Evolutionary conservation across 2,797 vertebrate species (phyloP).

Genomic region (Lacerta agilis): DNA sequence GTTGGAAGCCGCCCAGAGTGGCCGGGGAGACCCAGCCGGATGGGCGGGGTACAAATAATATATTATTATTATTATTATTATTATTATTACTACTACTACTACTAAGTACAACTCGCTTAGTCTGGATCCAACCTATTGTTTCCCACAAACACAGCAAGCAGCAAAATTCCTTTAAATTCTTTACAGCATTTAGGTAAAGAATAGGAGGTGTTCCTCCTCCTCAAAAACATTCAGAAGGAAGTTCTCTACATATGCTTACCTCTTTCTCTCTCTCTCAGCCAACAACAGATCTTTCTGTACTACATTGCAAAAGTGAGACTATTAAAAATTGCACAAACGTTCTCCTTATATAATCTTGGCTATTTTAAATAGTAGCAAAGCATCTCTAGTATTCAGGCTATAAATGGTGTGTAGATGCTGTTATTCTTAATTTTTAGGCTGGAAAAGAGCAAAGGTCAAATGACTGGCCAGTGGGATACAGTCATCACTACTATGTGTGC

Average conservation of each 20-base stretch:
- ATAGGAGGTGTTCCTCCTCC: not conserved
- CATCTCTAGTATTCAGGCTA: not conserved
- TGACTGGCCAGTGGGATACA: slow-evolving; percentile 52
- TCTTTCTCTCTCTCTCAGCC: not conserved
- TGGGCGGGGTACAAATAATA: no score
- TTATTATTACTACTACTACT: no score
- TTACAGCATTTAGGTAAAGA: not conserved
- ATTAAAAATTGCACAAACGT: not conserved
- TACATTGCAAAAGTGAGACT: not conserved
- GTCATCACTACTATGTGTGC: slow-evolving; percentile 3
- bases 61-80: no score
- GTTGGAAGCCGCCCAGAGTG: no score
- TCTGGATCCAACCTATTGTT: not conserved
- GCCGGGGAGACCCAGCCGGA: no score
- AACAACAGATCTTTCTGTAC: not conserved
- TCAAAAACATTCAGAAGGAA: not conserved
- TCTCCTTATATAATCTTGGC: not conserved
- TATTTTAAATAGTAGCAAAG: not conserved
- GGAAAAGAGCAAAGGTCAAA: slow-evolving; percentile 56
- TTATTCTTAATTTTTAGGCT: not conserved
- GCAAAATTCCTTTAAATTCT: not conserved
- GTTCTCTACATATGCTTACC: not conserved
- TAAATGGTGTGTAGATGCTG: not conserved
- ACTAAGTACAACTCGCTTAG: no score
- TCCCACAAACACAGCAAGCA: not conserved